These are phyloP conservation scores for Catostylus mosaicus DNA, from an alignment of 30 jellyfish, hydroid and myxozoan genomes.

Conservation along the genomic window DNA sequence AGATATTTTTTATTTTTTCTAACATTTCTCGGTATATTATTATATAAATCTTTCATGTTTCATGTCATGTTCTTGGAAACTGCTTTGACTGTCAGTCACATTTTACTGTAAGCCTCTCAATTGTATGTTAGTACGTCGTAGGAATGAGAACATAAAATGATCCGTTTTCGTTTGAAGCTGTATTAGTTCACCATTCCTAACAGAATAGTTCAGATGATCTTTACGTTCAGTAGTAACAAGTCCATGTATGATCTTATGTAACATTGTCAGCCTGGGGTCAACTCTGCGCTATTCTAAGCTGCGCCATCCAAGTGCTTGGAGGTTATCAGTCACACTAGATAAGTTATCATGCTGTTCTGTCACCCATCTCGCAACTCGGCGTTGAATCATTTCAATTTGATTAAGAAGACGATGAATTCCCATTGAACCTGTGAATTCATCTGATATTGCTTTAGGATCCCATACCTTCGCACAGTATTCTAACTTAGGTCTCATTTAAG, in stretches of 20 bases:
- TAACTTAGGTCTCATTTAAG: conserved; percentile 16
- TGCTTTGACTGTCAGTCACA: neutral
- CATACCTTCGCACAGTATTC: conserved; percentile 24
- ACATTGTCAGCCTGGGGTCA: conserved; percentile 45
- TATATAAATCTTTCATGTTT: conserved; percentile 7
- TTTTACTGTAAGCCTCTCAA: neutral
- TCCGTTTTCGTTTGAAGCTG: neutral
- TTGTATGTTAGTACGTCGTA: neutral
- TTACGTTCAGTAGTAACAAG: conserved; percentile 10
- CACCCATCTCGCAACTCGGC: conserved; percentile 45
- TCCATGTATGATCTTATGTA: conserved; percentile 37
- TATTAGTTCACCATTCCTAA: neutral
- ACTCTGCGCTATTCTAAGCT: conserved; percentile 58
- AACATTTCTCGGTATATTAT: neutral
- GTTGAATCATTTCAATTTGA: conserved; percentile 41
- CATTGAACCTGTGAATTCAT: conserved; percentile 36
- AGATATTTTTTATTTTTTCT: neutral
- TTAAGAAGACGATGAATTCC: conserved; percentile 16
- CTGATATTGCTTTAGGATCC: conserved; percentile 38
- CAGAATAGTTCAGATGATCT: neutral
- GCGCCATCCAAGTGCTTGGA: conserved; percentile 57
- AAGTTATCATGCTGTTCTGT: conserved; percentile 21
- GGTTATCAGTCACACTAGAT: conserved; percentile 44
- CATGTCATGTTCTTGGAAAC: too few relatives aligned
- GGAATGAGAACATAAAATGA: neutral